Percentiles rank a stretch among this genome's conserved stretches.
Evolutionary conservation across 2,113 vertebrate species (phyloP).

Genomic region (Zapus hudsonius): DNA sequence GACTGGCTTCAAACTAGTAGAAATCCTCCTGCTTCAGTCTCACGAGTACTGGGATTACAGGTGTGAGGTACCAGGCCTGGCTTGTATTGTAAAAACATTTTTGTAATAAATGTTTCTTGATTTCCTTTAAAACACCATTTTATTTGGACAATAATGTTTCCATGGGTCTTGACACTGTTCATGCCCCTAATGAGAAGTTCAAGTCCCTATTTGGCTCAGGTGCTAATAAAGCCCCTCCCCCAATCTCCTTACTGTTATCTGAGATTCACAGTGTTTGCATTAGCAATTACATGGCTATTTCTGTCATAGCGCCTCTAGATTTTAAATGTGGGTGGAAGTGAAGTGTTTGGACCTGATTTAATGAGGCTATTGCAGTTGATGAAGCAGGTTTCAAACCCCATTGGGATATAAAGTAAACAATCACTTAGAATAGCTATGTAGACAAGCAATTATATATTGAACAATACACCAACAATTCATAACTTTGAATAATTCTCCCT

Average conservation of each 20-base stretch:
- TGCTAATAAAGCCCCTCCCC: background rate
- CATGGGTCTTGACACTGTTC: background rate
- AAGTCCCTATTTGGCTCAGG: background rate
- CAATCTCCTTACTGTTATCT: background rate
- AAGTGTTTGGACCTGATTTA: conserved; percentile 52
- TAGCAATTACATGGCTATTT: conserved; percentile 46
- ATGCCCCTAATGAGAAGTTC: background rate
- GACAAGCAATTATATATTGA: background rate
- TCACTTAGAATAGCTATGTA: background rate
- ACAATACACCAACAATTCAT: conserved; percentile 28
- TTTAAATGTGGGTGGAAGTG: conserved; percentile 24
- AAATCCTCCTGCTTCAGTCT: background rate
- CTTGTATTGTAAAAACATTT: background rate
- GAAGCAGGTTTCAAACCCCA: conserved; percentile 34
- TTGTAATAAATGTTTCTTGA: conserved; percentile 28
- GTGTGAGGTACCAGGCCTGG: background rate
- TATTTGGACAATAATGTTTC: background rate
- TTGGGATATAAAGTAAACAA: background rate
- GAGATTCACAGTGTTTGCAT: conserved; percentile 43
- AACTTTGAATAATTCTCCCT: conserved; percentile 12
- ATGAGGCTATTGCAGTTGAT: conserved; percentile 4
- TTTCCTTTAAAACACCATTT: conserved; percentile 8
- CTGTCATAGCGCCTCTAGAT: conserved; percentile 2
- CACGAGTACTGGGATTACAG: too few relatives aligned
- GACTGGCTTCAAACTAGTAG: background rate